phyloP scores from a whole-genome alignment of 2,113 vertebrate species.

The Ibidorhyncha struthersii region DNA sequence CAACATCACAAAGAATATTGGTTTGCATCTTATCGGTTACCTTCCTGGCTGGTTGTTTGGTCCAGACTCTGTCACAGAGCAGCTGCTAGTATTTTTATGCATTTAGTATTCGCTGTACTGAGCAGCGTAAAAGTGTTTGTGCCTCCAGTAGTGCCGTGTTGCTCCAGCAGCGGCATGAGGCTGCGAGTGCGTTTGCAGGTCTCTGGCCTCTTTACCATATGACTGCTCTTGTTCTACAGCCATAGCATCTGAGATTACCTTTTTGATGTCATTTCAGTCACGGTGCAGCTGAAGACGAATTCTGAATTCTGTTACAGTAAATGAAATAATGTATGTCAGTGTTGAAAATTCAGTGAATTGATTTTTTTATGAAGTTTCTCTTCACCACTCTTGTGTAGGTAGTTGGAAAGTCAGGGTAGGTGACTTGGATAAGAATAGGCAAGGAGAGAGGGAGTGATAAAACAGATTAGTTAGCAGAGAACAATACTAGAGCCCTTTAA shows the following conservation, averaged over 20 bases:
- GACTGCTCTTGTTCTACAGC: neutral
- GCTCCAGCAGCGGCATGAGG: neutral
- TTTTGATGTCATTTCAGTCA: neutral
- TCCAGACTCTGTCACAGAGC: neutral
- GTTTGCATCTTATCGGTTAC: neutral
- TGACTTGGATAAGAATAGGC: constrained; percentile 42
- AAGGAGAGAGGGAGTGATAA: constrained; percentile 2
- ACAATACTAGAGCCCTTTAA: constrained; percentile 1
- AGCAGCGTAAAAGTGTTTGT: neutral
- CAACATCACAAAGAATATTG: neutral
- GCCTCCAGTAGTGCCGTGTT: neutral
- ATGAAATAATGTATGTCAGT: neutral
- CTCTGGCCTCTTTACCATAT: neutral
- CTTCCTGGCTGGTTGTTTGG: neutral
- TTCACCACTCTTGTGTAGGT: neutral
- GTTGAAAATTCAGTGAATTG: neutral
- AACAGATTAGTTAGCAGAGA: constrained; percentile 19
- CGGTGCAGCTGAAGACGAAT: neutral
- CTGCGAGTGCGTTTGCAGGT: neutral
- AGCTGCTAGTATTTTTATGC: neutral
- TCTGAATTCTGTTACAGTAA: neutral
- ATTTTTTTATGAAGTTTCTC: neutral
- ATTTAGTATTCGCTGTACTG: neutral
- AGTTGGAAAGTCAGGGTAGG: constrained; percentile 1
- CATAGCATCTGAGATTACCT: neutral